A percentile compares a stretch with the other conserved stretches of the same genome.
These are phyloP conservation scores for Heliangelus exortis DNA, from an alignment of 2,797 vertebrate genomes.

Conservation along the genomic window DNA sequence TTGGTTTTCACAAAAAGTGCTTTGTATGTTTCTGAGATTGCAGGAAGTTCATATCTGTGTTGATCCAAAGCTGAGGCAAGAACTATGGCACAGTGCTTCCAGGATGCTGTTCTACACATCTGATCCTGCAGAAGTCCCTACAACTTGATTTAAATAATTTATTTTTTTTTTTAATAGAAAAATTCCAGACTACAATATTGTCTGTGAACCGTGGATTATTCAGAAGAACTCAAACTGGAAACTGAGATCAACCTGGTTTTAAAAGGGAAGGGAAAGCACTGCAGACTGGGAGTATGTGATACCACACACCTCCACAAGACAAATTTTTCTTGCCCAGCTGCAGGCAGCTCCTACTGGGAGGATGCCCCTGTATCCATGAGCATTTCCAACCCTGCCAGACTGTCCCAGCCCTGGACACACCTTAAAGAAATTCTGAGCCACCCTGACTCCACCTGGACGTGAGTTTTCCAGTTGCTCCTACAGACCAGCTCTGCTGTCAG, in stretches of 20 bases:
- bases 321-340: not conserved
- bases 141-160: not conserved
- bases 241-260: not conserved
- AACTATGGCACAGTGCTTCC: not conserved
- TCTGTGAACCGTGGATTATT: not conserved
- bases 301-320: not conserved
- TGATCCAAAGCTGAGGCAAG: not conserved
- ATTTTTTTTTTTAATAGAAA: not conserved
- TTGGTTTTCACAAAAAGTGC: not conserved
- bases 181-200: not conserved
- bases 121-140: not conserved
- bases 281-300: not conserved
- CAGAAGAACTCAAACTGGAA: not conserved
- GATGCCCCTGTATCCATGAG: accelerated
- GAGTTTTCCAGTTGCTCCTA: not conserved
- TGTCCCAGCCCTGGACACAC: not conserved
- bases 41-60: not conserved
- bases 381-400: not conserved
- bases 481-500: not conserved
- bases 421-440: not conserved
- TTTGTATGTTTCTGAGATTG: not conserved
- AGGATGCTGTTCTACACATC: not conserved
- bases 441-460: accelerated
- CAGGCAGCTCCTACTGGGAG: not conserved
- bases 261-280: not conserved